These are phyloP conservation scores for Stegodyphus mimosarum DNA, from an alignment of 1,140 invertebrate genomes.

Conservation along the genomic window DNA sequence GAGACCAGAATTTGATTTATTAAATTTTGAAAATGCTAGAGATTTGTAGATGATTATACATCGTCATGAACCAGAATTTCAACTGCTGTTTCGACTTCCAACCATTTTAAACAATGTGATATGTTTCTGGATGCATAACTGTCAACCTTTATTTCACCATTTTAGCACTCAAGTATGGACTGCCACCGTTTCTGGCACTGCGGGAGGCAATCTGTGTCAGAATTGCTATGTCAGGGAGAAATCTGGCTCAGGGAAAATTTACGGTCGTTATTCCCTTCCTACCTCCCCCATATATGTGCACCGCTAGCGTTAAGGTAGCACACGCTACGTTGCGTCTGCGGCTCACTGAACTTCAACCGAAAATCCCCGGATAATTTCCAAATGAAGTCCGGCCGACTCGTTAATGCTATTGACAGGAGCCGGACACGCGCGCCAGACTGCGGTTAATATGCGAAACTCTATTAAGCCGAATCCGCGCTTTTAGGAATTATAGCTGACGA, in stretches of 20 bases:
- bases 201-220: background rate
- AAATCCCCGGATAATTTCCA: background rate
- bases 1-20: too few species aligned
- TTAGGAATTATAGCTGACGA: conserved; percentile 13
- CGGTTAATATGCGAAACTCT: conserved; percentile 22
- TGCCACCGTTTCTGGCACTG: too few species aligned
- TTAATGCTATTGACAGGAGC: conserved; percentile 38
- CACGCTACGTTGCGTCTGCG: background rate
- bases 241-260: background rate
- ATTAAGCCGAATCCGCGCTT: conserved; percentile 6
- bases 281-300: background rate
- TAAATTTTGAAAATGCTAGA: too few species aligned
- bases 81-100: too few species aligned
- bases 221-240: background rate
- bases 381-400: conserved; percentile 29
- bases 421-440: background rate
- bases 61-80: too few species aligned
- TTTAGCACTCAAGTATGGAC: too few species aligned
- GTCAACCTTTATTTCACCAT: too few species aligned
- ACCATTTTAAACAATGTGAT: too few species aligned
- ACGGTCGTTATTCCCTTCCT: background rate
- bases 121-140: too few species aligned
- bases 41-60: too few species aligned
- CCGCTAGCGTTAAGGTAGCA: background rate
- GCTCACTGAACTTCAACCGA: background rate